Evolutionary conservation across 2,888 invertebrate genomes (phyloP).

Genomic region (Cosmia trapezina): DNA sequence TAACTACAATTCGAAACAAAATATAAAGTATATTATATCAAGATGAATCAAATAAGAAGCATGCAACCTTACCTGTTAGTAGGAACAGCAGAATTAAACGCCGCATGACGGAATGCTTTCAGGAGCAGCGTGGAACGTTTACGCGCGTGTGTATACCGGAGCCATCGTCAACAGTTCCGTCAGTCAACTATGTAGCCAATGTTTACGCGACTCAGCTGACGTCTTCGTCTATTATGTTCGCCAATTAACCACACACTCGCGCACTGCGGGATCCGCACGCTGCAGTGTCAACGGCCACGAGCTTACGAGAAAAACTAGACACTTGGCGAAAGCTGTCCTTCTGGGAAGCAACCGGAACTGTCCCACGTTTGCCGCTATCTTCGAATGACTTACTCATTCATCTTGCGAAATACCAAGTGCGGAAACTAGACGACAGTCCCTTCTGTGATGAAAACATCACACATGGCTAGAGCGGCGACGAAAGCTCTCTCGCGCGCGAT

Average conservation of each 20-base stretch:
- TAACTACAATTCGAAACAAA: constrained; percentile 14
- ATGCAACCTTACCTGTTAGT: constrained; percentile 83
- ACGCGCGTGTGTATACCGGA: constrained; percentile 75
- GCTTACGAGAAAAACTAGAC: constrained; percentile 86
- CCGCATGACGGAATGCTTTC: constrained; percentile 82
- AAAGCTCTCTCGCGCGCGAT: constrained; percentile 84
- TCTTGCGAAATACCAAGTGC: constrained; percentile 71
- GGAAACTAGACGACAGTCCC: constrained; percentile 78
- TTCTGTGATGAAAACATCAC: constrained; percentile 89
- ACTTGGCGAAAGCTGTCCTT: constrained; percentile 84
- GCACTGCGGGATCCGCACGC: constrained; percentile 89
- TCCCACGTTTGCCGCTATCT: constrained; percentile 65
- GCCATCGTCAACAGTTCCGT: constrained; percentile 81
- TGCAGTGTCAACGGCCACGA: constrained; percentile 90
- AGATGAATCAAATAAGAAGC: constrained; percentile 20
- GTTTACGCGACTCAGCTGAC: constrained; percentile 90
- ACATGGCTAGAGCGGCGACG: constrained; percentile 84
- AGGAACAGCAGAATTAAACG: constrained; percentile 82
- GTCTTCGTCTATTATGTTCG: constrained; percentile 81
- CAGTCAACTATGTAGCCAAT: constrained; percentile 77
- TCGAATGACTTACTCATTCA: constrained; percentile 79
- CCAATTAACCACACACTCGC: constrained; percentile 90
- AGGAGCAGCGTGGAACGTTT: constrained; percentile 70
- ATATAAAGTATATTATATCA: neutral
- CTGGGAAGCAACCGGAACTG: constrained; percentile 66